A percentile compares a stretch with the other conserved stretches of the same genome.
Evolutionary conservation across 37 sponge, comb jelly and placozoan species (phyloP).

Genomic region (Halisarca cf. caerulea): DNA sequence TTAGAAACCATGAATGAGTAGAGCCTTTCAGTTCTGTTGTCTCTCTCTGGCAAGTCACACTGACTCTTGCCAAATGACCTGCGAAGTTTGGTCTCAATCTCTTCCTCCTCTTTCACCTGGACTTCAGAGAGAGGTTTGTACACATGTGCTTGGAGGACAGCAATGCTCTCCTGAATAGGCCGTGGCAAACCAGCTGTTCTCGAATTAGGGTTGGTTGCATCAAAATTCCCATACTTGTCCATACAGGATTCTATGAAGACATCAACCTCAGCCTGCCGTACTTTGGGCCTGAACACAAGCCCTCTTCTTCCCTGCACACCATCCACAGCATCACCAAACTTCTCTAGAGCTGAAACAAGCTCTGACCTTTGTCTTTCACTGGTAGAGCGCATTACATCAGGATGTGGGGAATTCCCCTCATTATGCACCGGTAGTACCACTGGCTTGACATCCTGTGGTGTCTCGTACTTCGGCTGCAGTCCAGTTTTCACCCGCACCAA

Average conservation of each 20-base stretch:
- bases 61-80: not conserved
- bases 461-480: conserved; percentile 45
- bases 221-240: conserved; percentile 76
- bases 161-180: conserved; percentile 81
- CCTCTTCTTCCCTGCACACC: not conserved
- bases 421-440: not conserved
- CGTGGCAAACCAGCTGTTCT: conserved; percentile 51
- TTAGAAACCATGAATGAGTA: conserved; percentile 84
- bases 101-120: conserved; percentile 72
- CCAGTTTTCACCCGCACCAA: conserved; percentile 49
- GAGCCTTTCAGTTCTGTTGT: conserved; percentile 67
- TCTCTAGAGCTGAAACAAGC: conserved; percentile 9
- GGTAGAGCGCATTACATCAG: not conserved
- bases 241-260: conserved; percentile 64
- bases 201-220: conserved; percentile 8
- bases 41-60: conserved; percentile 22
- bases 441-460: conserved; percentile 12
- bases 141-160: conserved; percentile 71
- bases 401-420: not conserved
- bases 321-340: not conserved
- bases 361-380: not conserved
- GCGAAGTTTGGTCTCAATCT: conserved; percentile 16
- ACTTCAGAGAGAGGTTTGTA: conserved; percentile 81
- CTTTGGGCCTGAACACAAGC: conserved; percentile 72
- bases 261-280: conserved; percentile 71